Conservation (phyloP, 2,797 vertebrate genomes). For the Sandelia bainsii region DNA sequence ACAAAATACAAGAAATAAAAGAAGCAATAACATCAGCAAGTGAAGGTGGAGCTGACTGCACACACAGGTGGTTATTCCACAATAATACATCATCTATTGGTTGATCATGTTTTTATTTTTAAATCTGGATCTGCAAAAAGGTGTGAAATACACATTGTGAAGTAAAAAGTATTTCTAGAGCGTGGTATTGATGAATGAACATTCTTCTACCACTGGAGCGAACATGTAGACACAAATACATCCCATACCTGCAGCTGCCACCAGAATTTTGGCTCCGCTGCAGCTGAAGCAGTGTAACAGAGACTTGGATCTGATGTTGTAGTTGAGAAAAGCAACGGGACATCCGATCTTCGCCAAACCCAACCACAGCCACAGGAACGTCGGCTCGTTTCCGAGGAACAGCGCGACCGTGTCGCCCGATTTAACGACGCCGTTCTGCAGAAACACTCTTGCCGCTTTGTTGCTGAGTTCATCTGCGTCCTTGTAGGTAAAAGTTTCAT, state of each 20-base stretch:
- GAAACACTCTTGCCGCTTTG: constrained; percentile 79
- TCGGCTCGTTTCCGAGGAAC: constrained; percentile 82
- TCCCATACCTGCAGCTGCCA: constrained; percentile 80
- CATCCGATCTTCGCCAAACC: constrained; percentile 87
- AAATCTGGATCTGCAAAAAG: no score
- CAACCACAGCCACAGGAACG: constrained; percentile 85
- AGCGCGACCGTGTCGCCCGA: constrained; percentile 85
- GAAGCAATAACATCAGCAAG: no score
- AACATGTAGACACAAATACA: no score
- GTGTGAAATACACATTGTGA: no score
- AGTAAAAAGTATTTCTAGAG: no score
- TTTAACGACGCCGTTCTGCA: constrained; percentile 62
- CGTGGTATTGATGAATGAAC: no score
- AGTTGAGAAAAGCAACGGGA: constrained; percentile 84
- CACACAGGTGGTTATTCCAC: no score
- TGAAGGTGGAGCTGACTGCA: no score
- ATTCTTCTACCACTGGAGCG: no score
- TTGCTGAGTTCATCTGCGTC: constrained; percentile 85
- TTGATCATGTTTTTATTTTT: no score
- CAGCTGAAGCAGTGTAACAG: constrained; percentile 85
- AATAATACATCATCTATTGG: no score
- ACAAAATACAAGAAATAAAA: no score
- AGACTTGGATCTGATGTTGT: constrained; percentile 81
- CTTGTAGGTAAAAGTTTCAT: constrained; percentile 75
- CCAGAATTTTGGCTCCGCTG: constrained; percentile 80